Percentiles rank a stretch among this genome's conserved stretches.
These are phyloP conservation scores for Grammomys dolichurus DNA, from an alignment of 2,113 vertebrate species.

Conservation along the genomic window DNA sequence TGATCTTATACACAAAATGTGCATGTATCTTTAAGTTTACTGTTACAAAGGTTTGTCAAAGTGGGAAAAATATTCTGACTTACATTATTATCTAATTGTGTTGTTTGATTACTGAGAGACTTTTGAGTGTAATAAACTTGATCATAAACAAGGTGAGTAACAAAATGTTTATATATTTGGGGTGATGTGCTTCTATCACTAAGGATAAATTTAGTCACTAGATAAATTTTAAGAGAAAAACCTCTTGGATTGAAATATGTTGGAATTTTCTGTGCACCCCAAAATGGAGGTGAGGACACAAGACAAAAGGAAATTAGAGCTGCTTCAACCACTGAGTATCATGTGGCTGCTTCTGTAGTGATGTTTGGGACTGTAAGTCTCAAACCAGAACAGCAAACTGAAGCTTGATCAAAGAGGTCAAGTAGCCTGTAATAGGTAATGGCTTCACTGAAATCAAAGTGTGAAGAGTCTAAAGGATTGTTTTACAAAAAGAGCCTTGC, in stretches of 20 bases:
- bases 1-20: not conserved
- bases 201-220: not conserved
- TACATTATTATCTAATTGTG: not conserved
- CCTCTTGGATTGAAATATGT: not conserved
- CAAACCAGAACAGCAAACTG: not conserved
- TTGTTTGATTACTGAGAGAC: not conserved
- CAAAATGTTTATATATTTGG: not conserved
- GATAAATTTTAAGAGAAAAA: conserved; percentile 13
- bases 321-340: not conserved
- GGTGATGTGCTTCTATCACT: not conserved
- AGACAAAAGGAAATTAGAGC: not conserved
- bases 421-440: not conserved
- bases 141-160: not conserved
- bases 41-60: not conserved
- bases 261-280: not conserved
- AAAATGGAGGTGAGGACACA: not conserved
- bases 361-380: not conserved
- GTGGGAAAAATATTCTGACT: not conserved
- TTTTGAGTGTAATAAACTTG: not conserved
- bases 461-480: not conserved
- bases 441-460: not conserved
- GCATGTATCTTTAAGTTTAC: not conserved
- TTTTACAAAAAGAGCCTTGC: not conserved
- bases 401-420: not conserved
- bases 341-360: not conserved